A percentile compares a stretch with the other conserved stretches of the same genome.
phyloP scores from a whole-genome alignment of 2,797 vertebrate species.

The Dryobates pubescens region DNA sequence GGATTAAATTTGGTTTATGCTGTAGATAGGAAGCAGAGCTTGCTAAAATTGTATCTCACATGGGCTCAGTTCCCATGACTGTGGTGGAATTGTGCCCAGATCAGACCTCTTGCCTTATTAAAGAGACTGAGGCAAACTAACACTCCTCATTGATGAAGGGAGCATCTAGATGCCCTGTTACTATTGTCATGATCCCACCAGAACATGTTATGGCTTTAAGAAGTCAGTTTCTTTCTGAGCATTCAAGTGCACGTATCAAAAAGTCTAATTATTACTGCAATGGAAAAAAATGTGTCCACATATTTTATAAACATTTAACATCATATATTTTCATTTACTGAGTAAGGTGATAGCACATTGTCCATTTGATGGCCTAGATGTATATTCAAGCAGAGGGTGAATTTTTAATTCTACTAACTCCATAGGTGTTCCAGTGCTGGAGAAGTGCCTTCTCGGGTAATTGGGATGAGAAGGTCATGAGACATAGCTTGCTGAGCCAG shows the following conservation, averaged over 20 bases:
- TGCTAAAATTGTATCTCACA: neutral
- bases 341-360: neutral
- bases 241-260: neutral
- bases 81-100: neutral
- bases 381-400: neutral
- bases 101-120: neutral
- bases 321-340: neutral
- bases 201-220: neutral
- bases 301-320: neutral
- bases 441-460: neutral
- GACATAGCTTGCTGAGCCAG: neutral
- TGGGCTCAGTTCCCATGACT: neutral
- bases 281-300: neutral
- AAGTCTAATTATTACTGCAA: neutral
- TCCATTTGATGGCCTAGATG: neutral
- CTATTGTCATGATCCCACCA: neutral
- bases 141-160: neutral
- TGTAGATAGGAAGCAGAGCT: neutral
- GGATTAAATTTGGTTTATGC: neutral
- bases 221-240: neutral
- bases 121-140: neutral
- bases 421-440: neutral
- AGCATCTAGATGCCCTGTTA: neutral
- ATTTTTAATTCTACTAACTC: neutral
- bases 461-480: neutral